These are phyloP conservation scores for Ctenopoma kingsleyae DNA, from an alignment of 2,797 vertebrate species.

Conservation along the genomic window DNA sequence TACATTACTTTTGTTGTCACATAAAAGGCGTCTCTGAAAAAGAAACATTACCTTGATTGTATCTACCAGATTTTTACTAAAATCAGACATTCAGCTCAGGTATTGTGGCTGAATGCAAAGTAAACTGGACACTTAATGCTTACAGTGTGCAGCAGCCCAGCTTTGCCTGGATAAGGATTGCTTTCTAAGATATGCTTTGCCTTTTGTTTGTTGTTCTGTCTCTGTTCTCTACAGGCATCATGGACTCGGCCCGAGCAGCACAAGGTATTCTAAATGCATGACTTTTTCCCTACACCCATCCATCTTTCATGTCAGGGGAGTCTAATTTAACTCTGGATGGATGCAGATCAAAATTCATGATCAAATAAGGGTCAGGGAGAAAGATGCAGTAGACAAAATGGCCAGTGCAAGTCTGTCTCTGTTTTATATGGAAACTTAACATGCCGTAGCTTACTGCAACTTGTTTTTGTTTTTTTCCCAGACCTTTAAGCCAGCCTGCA, in stretches of 20 bases:
- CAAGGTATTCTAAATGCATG: slow-evolving; percentile 94
- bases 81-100: slow-evolving; percentile 56
- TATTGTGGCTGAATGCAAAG: slow-evolving; percentile 46
- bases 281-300: slow-evolving; percentile 74
- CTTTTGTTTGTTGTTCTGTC: slow-evolving; percentile 90
- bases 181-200: slow-evolving; percentile 88
- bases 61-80: slow-evolving; percentile 31
- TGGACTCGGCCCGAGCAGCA: slow-evolving; percentile 99
- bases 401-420: slow-evolving; percentile 18
- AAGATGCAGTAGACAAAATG: slow-evolving; percentile 26
- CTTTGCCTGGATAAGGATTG: slow-evolving; percentile 68
- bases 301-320: slow-evolving; percentile 71
- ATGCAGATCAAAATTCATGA: slow-evolving; percentile 66
- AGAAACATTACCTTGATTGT: slow-evolving; percentile 8
- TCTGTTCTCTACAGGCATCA: slow-evolving; percentile 98
- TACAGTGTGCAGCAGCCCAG: slow-evolving; percentile 74
- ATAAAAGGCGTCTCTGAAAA: slow-evolving; percentile 11
- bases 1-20: slow-evolving; percentile 10
- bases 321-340: slow-evolving; percentile 67
- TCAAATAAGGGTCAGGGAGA: slow-evolving; percentile 46
- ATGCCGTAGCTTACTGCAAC: slow-evolving; percentile 3
- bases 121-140: slow-evolving; percentile 71
- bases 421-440: slow-evolving; percentile 15
- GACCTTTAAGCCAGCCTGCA: slow-evolving; percentile 14
- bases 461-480: not conserved